These are phyloP conservation scores for Micrasema longulum DNA, from an alignment of 1,140 invertebrate species.

Conservation along the genomic window DNA sequence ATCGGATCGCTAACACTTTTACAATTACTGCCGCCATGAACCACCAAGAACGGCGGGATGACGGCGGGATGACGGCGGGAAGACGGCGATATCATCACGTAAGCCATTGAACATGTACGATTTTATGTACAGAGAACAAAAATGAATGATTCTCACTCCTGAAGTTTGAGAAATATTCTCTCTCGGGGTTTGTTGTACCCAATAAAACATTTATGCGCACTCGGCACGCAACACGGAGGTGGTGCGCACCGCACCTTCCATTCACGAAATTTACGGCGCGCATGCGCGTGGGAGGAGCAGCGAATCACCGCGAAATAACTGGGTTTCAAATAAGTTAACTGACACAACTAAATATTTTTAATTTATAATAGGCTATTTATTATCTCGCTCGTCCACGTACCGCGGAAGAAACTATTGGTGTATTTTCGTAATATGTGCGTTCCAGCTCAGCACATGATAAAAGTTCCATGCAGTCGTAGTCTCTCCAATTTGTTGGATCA, in stretches of 20 bases:
- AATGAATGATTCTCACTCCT: background rate
- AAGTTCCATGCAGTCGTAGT: no score
- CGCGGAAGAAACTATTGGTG: no score
- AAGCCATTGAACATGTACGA: no score
- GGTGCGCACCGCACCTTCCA: slow-evolving; percentile 35
- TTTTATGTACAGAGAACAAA: no score
- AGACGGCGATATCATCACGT: no score
- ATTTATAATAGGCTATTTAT: background rate
- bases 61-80: no score
- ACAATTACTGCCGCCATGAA: no score
- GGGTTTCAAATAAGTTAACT: background rate
- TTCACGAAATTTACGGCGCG: slow-evolving; percentile 49
- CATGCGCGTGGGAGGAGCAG: slow-evolving; percentile 43
- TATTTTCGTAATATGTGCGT: no score
- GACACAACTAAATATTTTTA: background rate
- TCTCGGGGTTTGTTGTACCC: slow-evolving; percentile 38
- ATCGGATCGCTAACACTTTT: no score
- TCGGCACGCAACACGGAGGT: slow-evolving; percentile 47
- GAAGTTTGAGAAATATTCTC: slow-evolving; percentile 14
- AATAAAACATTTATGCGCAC: slow-evolving; percentile 54
- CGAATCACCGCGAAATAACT: slow-evolving; percentile 6
- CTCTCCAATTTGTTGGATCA: no score
- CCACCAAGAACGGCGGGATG: no score
- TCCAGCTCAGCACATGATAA: no score
- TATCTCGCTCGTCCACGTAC: background rate